Conservation (phyloP, 2,888 invertebrate species). For the Orchesella flavescens region DNA sequence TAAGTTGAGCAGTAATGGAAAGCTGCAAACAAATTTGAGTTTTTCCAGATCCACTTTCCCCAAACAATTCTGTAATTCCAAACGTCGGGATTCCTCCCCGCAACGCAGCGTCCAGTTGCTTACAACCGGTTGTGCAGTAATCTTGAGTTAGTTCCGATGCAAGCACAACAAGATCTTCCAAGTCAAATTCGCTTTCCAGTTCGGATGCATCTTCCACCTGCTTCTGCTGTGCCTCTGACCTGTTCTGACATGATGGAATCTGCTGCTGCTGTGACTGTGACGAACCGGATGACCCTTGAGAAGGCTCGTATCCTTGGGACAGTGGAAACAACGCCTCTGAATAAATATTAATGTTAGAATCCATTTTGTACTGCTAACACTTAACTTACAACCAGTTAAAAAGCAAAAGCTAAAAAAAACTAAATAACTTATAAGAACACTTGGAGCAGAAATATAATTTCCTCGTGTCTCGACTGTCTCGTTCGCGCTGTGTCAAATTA, state of each 20-base stretch:
- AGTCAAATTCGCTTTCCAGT: not conserved
- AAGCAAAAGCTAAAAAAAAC: no score
- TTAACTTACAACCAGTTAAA: not conserved
- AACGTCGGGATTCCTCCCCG: slow-evolving; percentile 81
- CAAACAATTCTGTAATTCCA: slow-evolving; percentile 85
- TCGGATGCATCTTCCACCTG: not conserved
- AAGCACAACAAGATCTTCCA: slow-evolving; percentile 18
- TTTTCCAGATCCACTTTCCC: slow-evolving; percentile 88
- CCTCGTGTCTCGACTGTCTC: no score
- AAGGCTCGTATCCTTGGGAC: slow-evolving; percentile 13
- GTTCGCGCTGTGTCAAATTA: no score
- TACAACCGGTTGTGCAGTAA: slow-evolving; percentile 77
- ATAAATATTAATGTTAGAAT: slow-evolving; percentile 39
- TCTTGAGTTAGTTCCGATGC: slow-evolving; percentile 54
- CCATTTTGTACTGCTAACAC: not conserved
- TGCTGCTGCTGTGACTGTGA: not conserved
- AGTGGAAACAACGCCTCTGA: slow-evolving; percentile 50
- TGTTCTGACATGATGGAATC: not conserved
- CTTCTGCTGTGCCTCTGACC: not conserved
- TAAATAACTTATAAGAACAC: no score
- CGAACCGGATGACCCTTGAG: not conserved
- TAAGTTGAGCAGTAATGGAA: slow-evolving; percentile 80
- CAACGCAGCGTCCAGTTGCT: slow-evolving; percentile 78
- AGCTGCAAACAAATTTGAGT: slow-evolving; percentile 86
- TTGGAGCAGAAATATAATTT: not conserved